These are phyloP conservation scores for Heliothis subflexa DNA, from an alignment of 1,140 invertebrate species.

Conservation along the genomic window DNA sequence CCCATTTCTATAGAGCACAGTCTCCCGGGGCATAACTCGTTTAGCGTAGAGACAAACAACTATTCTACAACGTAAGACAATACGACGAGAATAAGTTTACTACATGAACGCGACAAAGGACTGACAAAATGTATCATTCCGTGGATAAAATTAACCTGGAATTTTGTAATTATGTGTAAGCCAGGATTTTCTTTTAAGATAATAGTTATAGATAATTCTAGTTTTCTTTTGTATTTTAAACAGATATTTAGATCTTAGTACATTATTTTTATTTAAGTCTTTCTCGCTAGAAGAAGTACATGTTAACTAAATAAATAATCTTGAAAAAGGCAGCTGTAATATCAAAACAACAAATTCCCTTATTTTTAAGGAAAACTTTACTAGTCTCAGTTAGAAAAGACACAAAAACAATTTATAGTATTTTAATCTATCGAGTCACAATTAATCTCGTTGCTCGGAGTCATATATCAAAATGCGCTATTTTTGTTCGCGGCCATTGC, in stretches of 20 bases:
- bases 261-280: too few species aligned
- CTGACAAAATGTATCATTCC: constrained; percentile 52
- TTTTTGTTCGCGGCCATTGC: constrained; percentile 51
- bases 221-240: too few species aligned
- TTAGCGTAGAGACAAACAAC: constrained; percentile 42
- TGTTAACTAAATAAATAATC: too few species aligned
- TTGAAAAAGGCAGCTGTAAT: too few species aligned
- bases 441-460: constrained; percentile 64
- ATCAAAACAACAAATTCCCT: too few species aligned
- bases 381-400: background rate
- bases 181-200: too few species aligned
- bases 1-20: background rate
- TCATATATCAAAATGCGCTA: constrained; percentile 64
- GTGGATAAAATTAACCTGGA: background rate
- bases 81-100: constrained; percentile 42
- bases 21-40: constrained; percentile 42
- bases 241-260: too few species aligned
- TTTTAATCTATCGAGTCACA: constrained; percentile 55
- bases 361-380: too few species aligned
- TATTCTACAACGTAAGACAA: constrained; percentile 34
- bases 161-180: too few species aligned
- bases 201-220: too few species aligned
- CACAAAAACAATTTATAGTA: background rate
- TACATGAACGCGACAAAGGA: constrained; percentile 36
- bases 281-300: too few species aligned